Base-by-base conservation (phyloP, 2,113 vertebrate genomes). In the Misgurnus mizolepis region DNA sequence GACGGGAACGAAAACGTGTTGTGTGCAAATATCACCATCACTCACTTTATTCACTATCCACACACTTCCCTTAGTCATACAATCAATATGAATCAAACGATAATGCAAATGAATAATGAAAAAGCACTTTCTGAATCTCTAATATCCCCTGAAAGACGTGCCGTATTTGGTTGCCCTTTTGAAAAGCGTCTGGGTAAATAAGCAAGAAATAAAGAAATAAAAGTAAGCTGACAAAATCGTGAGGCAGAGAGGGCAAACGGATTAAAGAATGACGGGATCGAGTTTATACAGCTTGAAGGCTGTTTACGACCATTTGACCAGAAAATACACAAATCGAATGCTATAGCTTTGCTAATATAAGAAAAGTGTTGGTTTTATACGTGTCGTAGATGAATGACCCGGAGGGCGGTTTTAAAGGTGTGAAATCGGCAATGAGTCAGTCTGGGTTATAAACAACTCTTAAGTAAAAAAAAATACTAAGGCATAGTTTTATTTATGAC, bases 91-190 rank as follows among this genome's bases (percentile, higher is more conserved):
- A 89, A 85, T 85, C 81, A 86, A 85, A 83, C 83, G 74, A 86
- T 85, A 84, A 85, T 69, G 80, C 49, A 75, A 82, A 86, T 77
- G 77, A 79, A 85, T 78, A 82, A 83, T 82, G 71, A 81, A 80
- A 83, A 72, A 49, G 67, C 49, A 47, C 74, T 66, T 82, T 81
- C 78, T 49, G 58, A 82, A 80, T 82, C 83, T 88, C 84, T 89
- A 90, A 90, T 88, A 86, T 83, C 69, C 49, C 83, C 85, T 82
- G 65, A 80, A 80, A 89, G 85, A 85, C 60, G 67, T 79, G 84
- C 84, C 70, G 58, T 85, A 84, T 87, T 78, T 78, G 55, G 73
- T 76, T 76, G 69, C 81, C 82, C 86, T 83, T 85, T 78, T 50
- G 77, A 73, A 72, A 77, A 77, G 49, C 65, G n/a, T 67, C 78